Conservation (phyloP, 2,888 invertebrate species). For the Timandra comae region DNA sequence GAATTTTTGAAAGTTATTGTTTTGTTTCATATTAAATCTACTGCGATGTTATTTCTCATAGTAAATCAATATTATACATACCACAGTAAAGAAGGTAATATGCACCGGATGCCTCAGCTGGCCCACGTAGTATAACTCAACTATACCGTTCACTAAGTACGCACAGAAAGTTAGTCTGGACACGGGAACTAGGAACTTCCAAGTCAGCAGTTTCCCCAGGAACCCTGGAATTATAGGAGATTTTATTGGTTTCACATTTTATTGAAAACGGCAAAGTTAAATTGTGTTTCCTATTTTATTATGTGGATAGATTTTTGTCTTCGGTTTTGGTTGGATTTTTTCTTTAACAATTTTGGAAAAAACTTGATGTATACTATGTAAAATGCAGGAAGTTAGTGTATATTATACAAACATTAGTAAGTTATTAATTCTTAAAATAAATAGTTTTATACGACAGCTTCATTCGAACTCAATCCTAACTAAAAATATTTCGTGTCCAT, state of each 20-base stretch:
- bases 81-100: conserved; percentile 79
- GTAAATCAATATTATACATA: conserved; percentile 46
- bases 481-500: too few species aligned
- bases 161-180: conserved; percentile 84
- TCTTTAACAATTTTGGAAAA: too few species aligned
- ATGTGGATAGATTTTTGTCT: too few species aligned
- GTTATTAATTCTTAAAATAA: too few species aligned
- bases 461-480: too few species aligned
- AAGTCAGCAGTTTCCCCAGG: conserved; percentile 73
- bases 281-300: too few species aligned
- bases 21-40: too few species aligned
- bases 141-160: conserved; percentile 82
- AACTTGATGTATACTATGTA: neutral
- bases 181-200: conserved; percentile 80
- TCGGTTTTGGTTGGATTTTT: too few species aligned
- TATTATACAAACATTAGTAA: too few species aligned
- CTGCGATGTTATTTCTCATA: too few species aligned
- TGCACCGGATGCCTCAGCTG: conserved; percentile 77
- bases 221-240: conserved; percentile 57
- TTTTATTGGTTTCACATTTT: neutral
- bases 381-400: neutral
- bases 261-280: neutral
- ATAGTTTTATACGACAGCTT: too few species aligned
- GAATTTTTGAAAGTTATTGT: too few species aligned
- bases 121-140: conserved; percentile 80